Percentiles rank a stretch among this genome's conserved stretches.
Conservation (phyloP, 2,113 vertebrate species). For the Chiloscyllium plagiosum region DNA sequence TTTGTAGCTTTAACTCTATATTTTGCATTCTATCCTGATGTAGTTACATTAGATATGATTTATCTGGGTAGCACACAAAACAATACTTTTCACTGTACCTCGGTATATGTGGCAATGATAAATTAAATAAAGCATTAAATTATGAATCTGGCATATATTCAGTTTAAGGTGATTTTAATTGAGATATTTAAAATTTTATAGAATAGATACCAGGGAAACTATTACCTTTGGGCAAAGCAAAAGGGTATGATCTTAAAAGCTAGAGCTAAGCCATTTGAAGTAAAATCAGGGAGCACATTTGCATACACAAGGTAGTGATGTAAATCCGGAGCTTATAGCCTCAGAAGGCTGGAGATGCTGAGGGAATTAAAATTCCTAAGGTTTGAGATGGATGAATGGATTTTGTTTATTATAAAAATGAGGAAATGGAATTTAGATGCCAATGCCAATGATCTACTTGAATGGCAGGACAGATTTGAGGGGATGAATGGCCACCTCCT, state of each 20-base stretch:
- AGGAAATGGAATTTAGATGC: neutral
- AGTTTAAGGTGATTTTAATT: neutral
- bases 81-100: too few species aligned
- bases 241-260: neutral
- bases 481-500: neutral
- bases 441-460: neutral
- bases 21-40: too few species aligned
- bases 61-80: too few species aligned
- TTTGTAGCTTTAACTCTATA: too few species aligned
- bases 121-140: too few species aligned
- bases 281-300: neutral
- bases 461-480: neutral
- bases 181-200: neutral
- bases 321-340: neutral
- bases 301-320: neutral
- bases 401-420: neutral
- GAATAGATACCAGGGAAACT: neutral
- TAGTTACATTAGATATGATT: too few species aligned
- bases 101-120: too few species aligned
- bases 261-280: neutral
- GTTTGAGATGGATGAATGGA: neutral
- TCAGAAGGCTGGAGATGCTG: neutral
- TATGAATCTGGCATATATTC: too few species aligned
- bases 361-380: neutral
- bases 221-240: neutral